These are phyloP conservation scores for Myocastor coypus DNA, from an alignment of 2,113 vertebrate genomes.

Conservation along the genomic window DNA sequence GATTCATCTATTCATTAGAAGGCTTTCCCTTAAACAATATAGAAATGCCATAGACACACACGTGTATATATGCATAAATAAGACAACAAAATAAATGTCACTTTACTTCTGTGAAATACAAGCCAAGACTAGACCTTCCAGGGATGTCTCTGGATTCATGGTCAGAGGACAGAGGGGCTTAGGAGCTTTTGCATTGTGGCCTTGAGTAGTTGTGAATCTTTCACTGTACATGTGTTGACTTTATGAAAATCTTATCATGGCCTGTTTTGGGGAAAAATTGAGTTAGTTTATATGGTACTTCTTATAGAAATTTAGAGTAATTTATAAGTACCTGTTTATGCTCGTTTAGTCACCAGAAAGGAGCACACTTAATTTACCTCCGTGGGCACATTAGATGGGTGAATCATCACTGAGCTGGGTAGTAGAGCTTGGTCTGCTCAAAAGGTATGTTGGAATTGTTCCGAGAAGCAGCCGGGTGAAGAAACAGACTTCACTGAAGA, in stretches of 20 bases:
- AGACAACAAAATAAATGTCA: not conserved
- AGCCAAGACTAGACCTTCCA: not conserved
- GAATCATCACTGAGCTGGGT: not conserved
- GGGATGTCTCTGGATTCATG: fast-evolving
- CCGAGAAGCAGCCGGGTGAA: not conserved
- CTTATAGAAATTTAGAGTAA: not conserved
- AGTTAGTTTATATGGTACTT: not conserved
- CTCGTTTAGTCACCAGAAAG: not conserved
- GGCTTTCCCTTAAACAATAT: not conserved
- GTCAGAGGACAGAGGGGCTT: fast-evolving
- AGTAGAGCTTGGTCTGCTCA: fast-evolving
- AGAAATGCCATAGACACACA: not conserved
- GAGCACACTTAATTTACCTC: not conserved
- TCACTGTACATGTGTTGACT: too few species aligned
- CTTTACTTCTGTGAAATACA: not conserved
- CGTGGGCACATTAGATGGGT: fast-evolving
- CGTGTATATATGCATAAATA: not conserved
- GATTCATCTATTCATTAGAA: not conserved
- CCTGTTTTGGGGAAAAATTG: not conserved
- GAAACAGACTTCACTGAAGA: not conserved
- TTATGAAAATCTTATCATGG: not conserved
- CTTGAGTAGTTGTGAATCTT: too few species aligned
- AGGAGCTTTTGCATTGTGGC: not conserved
- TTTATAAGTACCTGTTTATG: not conserved
- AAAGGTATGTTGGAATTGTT: not conserved